Evolutionary conservation across 2,113 vertebrate species (phyloP).

Genomic region (Thamnophis sirtalis): DNA sequence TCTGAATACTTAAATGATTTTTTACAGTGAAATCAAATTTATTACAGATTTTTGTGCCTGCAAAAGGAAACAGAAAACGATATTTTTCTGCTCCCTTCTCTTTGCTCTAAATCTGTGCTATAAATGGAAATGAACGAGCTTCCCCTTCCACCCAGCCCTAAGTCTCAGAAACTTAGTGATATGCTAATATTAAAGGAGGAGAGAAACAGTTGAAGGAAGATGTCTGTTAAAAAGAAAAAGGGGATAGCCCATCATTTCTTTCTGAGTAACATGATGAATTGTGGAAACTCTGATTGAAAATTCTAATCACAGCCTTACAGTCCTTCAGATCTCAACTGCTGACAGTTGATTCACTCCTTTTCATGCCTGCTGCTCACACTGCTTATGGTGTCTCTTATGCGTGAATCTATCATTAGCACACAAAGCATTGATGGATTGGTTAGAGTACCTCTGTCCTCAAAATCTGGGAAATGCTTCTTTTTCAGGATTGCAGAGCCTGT

Average conservation of each 20-base stretch:
- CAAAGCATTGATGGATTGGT: constrained; percentile 75
- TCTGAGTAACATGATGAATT: constrained; percentile 53
- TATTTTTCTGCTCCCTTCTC: background rate
- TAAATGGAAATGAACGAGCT: background rate
- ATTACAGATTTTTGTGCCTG: background rate
- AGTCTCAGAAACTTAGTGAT: constrained; percentile 13
- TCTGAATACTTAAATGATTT: background rate
- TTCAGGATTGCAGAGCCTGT: constrained; percentile 52
- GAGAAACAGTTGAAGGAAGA: constrained; percentile 29
- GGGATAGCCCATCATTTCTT: constrained; percentile 8
- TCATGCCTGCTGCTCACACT: constrained; percentile 67
- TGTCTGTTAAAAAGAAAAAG: background rate
- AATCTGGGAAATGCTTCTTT: constrained; percentile 65
- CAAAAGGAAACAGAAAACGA: constrained; percentile 1
- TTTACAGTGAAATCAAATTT: background rate
- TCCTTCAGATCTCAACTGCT: constrained; percentile 64
- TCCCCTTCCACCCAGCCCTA: background rate
- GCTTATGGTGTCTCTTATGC: constrained; percentile 64
- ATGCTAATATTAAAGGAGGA: constrained; percentile 18
- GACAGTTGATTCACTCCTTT: constrained; percentile 75
- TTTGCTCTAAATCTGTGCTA: constrained; percentile 19
- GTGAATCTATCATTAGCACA: constrained; percentile 73
- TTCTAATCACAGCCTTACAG: constrained; percentile 74
- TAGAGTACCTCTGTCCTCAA: constrained; percentile 60
- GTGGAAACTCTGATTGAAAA: constrained; percentile 70